phyloP scores from a whole-genome alignment of 2,888 invertebrate genomes.

The Drosophila falleni region DNA sequence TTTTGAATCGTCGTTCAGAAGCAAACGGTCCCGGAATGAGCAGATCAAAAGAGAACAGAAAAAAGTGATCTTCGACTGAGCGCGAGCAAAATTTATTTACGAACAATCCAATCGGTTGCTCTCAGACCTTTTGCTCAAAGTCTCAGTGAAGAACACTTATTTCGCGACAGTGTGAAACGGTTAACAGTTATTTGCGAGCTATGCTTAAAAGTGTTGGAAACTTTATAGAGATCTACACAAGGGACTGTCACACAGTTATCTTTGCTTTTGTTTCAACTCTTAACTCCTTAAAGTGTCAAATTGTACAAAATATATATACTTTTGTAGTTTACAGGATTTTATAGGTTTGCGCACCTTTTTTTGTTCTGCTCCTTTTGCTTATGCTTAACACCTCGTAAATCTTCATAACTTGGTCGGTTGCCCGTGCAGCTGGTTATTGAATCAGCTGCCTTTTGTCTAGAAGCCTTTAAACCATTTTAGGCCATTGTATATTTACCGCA shows the following conservation, averaged over 20 bases:
- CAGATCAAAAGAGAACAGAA: no score
- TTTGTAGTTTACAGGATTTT: neutral
- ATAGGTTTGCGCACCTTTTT: constrained; percentile 1
- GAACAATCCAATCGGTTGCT: no score
- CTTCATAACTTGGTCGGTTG: constrained; percentile 38
- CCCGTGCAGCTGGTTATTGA: constrained; percentile 21
- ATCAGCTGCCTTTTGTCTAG: constrained; percentile 47
- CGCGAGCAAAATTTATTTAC: no score
- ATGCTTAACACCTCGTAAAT: constrained; percentile 47
- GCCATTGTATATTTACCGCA: constrained; percentile 40
- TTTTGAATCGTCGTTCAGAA: no score
- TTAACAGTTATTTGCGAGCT: no score
- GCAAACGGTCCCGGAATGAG: no score
- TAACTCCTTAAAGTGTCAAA: constrained; percentile 26
- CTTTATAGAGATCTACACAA: neutral
- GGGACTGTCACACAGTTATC: neutral
- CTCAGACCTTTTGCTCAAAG: no score
- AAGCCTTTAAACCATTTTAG: constrained; percentile 37
- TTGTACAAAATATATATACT: constrained; percentile 1
- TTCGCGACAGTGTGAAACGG: no score
- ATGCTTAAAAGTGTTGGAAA: neutral
- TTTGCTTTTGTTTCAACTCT: constrained; percentile 3
- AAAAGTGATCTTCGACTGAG: no score
- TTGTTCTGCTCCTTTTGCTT: constrained; percentile 25
- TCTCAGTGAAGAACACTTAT: no score